phyloP scores from a whole-genome alignment of 2,113 vertebrate species.

The Thryonomys swinderianus region DNA sequence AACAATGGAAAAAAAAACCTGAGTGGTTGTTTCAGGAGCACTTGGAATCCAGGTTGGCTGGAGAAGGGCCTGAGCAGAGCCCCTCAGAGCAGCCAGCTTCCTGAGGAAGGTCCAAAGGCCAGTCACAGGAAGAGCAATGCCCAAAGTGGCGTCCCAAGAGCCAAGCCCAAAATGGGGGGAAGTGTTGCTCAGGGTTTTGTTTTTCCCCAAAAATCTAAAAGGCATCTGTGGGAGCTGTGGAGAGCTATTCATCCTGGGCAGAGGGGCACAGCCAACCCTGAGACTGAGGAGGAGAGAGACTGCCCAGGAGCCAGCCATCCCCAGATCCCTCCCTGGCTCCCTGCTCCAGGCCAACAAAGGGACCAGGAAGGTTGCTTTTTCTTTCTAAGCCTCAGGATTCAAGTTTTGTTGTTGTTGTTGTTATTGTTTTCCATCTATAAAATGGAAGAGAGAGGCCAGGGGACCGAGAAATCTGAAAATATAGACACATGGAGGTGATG shows the following conservation, averaged over 20 bases:
- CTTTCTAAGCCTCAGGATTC: background rate
- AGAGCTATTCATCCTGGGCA: background rate
- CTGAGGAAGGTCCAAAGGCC: background rate
- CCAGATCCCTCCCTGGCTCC: background rate
- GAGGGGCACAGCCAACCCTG: background rate
- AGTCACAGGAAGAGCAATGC: background rate
- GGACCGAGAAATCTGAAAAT: too few relatives aligned
- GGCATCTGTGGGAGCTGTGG: background rate
- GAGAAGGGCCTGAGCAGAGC: background rate
- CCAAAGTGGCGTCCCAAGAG: background rate
- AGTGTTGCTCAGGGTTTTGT: background rate
- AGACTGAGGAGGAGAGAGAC: background rate
- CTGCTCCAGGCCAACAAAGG: background rate
- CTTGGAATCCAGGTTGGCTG: rapidly evolving
- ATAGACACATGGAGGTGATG: background rate
- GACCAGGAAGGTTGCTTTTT: background rate
- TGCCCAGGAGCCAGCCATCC: background rate
- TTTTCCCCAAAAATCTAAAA: background rate
- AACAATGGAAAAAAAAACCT: too few relatives aligned
- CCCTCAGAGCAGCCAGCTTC: background rate
- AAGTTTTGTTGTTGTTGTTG: too few relatives aligned
- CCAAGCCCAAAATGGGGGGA: background rate
- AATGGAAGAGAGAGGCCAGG: background rate
- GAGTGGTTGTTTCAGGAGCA: background rate
- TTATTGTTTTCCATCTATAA: background rate